Evolutionary conservation across 2,113 vertebrate species (phyloP).

Genomic region (Xyliphius kryptos): DNA sequence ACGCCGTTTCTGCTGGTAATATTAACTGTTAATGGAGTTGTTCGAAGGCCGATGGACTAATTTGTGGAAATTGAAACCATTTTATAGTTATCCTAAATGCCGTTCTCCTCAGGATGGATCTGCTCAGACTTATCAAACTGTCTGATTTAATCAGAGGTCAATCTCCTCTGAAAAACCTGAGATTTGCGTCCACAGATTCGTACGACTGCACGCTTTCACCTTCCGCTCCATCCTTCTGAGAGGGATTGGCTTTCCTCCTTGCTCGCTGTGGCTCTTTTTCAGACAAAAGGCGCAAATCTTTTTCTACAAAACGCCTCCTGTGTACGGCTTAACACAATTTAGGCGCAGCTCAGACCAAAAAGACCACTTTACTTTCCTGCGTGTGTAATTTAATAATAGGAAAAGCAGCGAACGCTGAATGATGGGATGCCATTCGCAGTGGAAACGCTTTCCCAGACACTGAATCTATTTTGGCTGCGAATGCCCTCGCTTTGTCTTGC

Average conservation of each 20-base stretch:
- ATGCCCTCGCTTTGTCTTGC: constrained; percentile 17
- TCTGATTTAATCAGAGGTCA: constrained; percentile 70
- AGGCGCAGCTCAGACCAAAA: constrained; percentile 56
- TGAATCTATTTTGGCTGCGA: constrained; percentile 24
- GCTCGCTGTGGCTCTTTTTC: constrained; percentile 50
- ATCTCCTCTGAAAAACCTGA: constrained; percentile 58
- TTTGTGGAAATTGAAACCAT: constrained; percentile 56
- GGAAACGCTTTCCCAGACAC: constrained; percentile 34
- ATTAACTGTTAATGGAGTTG: constrained; percentile 30
- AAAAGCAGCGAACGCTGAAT: constrained; percentile 46
- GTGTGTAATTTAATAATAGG: constrained; percentile 57
- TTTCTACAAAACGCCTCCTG: constrained; percentile 57
- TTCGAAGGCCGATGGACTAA: constrained; percentile 43
- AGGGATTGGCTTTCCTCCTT: constrained; percentile 62
- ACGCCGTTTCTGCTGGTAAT: constrained; percentile 20
- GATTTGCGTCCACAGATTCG: constrained; percentile 58
- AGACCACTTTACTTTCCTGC: constrained; percentile 53
- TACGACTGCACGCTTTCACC: constrained; percentile 55
- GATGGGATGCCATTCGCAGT: constrained; percentile 45
- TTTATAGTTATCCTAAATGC: constrained; percentile 49
- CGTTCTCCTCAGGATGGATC: too few relatives aligned
- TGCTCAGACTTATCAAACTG: constrained; percentile 56
- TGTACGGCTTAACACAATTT: constrained; percentile 69
- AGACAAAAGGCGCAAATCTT: constrained; percentile 53
- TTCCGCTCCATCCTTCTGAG: constrained; percentile 62